These are phyloP conservation scores for Grus americana DNA, from an alignment of 2,113 vertebrate genomes.

Conservation along the genomic window DNA sequence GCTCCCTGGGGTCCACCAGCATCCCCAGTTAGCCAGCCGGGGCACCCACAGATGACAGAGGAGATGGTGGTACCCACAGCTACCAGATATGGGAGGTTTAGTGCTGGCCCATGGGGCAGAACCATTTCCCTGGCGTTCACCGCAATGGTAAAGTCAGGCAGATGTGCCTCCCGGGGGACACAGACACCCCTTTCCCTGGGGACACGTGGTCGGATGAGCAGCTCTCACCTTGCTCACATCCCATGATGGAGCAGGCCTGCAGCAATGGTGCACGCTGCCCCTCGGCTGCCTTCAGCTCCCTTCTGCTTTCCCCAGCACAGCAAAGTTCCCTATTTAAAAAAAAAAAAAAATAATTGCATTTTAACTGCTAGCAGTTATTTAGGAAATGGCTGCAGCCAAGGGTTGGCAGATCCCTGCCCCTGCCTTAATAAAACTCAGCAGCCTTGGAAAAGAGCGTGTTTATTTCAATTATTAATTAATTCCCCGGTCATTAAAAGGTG, in stretches of 20 bases:
- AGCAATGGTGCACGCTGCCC: not conserved
- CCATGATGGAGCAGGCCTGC: not conserved
- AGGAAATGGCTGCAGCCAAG: slow-evolving; percentile 63
- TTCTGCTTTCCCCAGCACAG: not conserved
- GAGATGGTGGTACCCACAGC: not conserved
- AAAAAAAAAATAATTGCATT: slow-evolving; percentile 17
- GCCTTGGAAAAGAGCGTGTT: slow-evolving; percentile 60
- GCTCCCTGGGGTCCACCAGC: not conserved
- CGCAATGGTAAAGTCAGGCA: not conserved
- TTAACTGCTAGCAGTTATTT: slow-evolving; percentile 70
- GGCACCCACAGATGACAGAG: not conserved
- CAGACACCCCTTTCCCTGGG: not conserved
- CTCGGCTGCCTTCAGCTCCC: not conserved
- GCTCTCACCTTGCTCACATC: not conserved
- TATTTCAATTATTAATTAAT: slow-evolving; percentile 77
- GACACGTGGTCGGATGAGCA: accelerated
- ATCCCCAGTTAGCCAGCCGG: not conserved
- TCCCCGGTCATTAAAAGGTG: slow-evolving; percentile 70
- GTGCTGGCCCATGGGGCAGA: not conserved
- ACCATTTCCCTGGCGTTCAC: not conserved
- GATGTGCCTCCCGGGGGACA: not conserved
- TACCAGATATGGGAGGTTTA: not conserved
- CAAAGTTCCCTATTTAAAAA: not conserved
- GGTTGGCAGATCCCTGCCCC: slow-evolving; percentile 66
- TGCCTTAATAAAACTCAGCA: slow-evolving; percentile 66